phyloP scores from a whole-genome alignment of 2,888 invertebrate species.

The Parnassius glacialis region DNA sequence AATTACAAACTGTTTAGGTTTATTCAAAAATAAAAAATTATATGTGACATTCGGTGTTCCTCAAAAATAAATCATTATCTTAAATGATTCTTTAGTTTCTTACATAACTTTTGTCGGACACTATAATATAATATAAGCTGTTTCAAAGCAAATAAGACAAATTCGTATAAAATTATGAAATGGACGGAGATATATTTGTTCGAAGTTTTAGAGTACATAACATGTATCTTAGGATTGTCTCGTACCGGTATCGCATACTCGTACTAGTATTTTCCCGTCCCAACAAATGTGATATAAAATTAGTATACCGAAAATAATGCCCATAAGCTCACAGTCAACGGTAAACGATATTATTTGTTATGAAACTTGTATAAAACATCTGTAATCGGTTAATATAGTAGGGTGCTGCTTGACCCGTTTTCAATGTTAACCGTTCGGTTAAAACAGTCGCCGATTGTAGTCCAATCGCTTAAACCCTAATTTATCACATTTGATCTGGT shows the following conservation, averaged over 20 bases:
- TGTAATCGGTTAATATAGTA: slow-evolving; percentile 1
- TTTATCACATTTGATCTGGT: slow-evolving; percentile 78
- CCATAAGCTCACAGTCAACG: slow-evolving; percentile 59
- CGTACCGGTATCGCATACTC: slow-evolving; percentile 25
- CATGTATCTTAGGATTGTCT: slow-evolving; percentile 33
- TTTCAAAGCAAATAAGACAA: slow-evolving; percentile 15
- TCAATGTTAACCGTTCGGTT: slow-evolving; percentile 7
- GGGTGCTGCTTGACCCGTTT: slow-evolving; percentile 7
- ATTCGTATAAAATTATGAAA: slow-evolving; percentile 30
- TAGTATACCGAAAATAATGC: slow-evolving; percentile 60
- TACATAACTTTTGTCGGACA: slow-evolving; percentile 8
- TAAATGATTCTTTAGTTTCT: neutral
- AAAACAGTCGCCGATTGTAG: slow-evolving; percentile 25
- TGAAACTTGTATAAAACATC: slow-evolving; percentile 16
- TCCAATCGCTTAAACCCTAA: slow-evolving; percentile 64
- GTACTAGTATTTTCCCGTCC: slow-evolving; percentile 33
- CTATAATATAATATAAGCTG: slow-evolving; percentile 10
- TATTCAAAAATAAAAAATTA: no score
- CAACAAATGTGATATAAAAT: slow-evolving; percentile 37
- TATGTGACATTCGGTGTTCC: neutral
- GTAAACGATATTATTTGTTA: slow-evolving; percentile 41
- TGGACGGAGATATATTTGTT: slow-evolving; percentile 76
- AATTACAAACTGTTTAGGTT: no score
- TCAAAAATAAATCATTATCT: neutral
- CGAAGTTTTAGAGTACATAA: slow-evolving; percentile 46